Base-by-base conservation (phyloP, 2,888 invertebrate genomes). In the Drosophila anomelani region DNA sequence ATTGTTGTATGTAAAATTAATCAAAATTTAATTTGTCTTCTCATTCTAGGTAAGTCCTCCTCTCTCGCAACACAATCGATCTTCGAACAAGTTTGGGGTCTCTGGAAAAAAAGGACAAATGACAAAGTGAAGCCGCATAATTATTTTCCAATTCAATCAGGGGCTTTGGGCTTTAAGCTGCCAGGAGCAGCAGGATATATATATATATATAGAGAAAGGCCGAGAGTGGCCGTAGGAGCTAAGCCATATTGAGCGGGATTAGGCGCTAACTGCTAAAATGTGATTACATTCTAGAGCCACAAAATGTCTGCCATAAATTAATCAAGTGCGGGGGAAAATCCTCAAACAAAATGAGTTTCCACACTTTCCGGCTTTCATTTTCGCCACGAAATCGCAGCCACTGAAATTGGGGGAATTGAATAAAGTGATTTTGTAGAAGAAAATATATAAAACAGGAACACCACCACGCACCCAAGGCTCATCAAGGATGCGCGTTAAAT, bases 241-340 rank as follows among this genome's bases (percentile, higher is more conserved):
- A 71, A 88, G 78, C 80, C 73, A 67, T 74, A 77, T 81, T 88
- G 87, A 88, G 89, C 85, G 71, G 85, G 89, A 88, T 85, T 85
- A 87, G 76, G 72, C 85, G 76, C 75, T 84, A 87, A 88, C 81
- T 87, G 80, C 84, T 58, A 69, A 71, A 76, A 75, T 85, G 83
- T 85, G 85, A 78, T 87, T 75, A 76, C 77, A 54, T 57, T 51
- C 54, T 53, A 64, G 67, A 56, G 70, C 75, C 81, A 62, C 69
- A 71, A 71, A 78, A 78, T 78, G 70, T 69, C 68, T 58, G 51
- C 56, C 82, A 87, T 87, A 85, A 89, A 85, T 89, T 85, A 85
- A 89, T 85, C 89, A 78, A 78, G 57, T 73, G 64, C 62, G 13
- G 58, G 47, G 17, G 36, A 55, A 44, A 54, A 54, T 41, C 66